Percentiles rank a stretch among this genome's conserved stretches.
Evolutionary conservation across 1,140 invertebrate genomes (phyloP).

Genomic region (Cardiocondyla obscurior): DNA sequence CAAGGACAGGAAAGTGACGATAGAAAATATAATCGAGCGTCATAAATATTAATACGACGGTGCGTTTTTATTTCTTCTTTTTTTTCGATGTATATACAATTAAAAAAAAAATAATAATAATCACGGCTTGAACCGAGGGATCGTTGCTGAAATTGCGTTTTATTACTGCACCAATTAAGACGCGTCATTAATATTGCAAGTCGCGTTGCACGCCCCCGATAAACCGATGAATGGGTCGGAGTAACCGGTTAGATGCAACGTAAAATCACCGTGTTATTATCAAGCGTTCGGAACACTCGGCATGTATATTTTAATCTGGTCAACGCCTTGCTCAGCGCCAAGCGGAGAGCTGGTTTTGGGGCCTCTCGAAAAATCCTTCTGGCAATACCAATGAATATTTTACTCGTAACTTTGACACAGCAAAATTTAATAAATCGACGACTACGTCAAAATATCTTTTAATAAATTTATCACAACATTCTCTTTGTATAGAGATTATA

Average conservation of each 20-base stretch:
- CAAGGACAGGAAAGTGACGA: constrained; percentile 43
- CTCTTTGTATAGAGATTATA: not conserved
- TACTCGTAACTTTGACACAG: not conserved
- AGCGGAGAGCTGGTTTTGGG: not conserved
- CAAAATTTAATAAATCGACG: not conserved
- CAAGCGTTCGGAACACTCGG: not conserved
- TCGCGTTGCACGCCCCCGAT: not conserved
- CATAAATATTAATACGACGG: constrained; percentile 35
- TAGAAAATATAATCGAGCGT: constrained; percentile 36
- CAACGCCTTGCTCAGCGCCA: constrained; percentile 5
- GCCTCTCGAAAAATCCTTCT: not conserved
- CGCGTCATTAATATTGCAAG: constrained; percentile 33
- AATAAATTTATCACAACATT: not conserved
- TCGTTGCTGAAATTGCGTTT: constrained; percentile 32
- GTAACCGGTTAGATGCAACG: constrained; percentile 9
- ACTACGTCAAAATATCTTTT: not conserved
- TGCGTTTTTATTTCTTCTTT: not conserved
- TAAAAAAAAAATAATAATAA: constrained; percentile 21
- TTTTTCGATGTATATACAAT: not conserved
- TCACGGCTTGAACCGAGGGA: constrained; percentile 7
- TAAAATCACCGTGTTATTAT: constrained; percentile 28
- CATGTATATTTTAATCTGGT: constrained; percentile 28
- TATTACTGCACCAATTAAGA: constrained; percentile 36
- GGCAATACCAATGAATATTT: not conserved
- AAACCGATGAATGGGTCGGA: constrained; percentile 27